These are phyloP conservation scores for Spodoptera litura DNA, from an alignment of 1,140 invertebrate genomes.

Conservation along the genomic window DNA sequence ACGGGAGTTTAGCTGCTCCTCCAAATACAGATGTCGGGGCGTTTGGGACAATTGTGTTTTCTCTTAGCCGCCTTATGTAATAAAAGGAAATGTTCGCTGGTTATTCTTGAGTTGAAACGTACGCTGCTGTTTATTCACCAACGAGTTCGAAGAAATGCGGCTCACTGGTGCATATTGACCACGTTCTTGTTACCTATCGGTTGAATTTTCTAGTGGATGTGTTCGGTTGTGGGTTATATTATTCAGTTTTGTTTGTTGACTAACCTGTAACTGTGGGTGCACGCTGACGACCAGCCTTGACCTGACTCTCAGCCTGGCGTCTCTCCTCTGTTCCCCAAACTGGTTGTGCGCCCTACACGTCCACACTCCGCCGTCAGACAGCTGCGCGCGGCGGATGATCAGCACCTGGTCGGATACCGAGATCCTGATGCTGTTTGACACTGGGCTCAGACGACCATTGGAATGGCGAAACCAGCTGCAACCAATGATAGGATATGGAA, in stretches of 20 bases:
- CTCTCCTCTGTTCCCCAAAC: slow-evolving; percentile 87
- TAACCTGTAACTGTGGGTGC: slow-evolving; percentile 86
- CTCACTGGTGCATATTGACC: background rate
- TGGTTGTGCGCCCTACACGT: slow-evolving; percentile 88
- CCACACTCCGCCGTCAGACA: slow-evolving; percentile 90
- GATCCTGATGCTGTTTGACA: slow-evolving; percentile 87
- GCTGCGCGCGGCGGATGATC: slow-evolving; percentile 88
- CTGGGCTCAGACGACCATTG: slow-evolving; percentile 88
- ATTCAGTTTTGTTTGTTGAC: background rate
- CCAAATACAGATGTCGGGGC: slow-evolving; percentile 35
- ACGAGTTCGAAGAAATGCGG: slow-evolving; percentile 10
- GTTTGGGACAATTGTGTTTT: slow-evolving; percentile 33
- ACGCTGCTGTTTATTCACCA: slow-evolving; percentile 21
- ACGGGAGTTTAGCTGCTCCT: slow-evolving; percentile 39
- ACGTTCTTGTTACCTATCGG: background rate
- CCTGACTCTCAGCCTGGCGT: slow-evolving; percentile 86
- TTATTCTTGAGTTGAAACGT: slow-evolving; percentile 25
- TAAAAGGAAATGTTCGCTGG: slow-evolving; percentile 28
- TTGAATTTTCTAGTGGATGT: background rate
- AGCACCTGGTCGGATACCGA: slow-evolving; percentile 89
- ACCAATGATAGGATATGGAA: slow-evolving; percentile 31
- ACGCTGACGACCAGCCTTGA: slow-evolving; percentile 86
- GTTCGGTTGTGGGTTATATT: no score
- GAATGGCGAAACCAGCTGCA: slow-evolving; percentile 88
- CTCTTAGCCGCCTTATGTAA: slow-evolving; percentile 31